These are phyloP conservation scores for Eudorcas thomsonii DNA, from an alignment of 2,113 vertebrate genomes.

Conservation along the genomic window DNA sequence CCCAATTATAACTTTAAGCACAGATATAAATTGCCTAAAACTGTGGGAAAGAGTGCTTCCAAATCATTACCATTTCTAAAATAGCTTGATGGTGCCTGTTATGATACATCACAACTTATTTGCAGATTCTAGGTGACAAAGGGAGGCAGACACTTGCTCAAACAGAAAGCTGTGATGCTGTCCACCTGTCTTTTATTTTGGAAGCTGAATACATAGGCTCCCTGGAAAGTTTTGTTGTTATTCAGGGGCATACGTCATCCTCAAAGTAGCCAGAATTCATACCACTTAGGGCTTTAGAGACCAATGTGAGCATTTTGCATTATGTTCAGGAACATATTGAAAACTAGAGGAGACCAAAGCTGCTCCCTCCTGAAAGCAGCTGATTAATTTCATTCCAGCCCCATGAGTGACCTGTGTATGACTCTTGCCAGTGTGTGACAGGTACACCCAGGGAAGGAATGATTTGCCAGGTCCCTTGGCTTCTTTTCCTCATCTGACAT, in stretches of 20 bases:
- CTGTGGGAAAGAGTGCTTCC: neutral
- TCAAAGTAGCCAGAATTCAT: slow-evolving; percentile 38
- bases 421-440: slow-evolving; percentile 59
- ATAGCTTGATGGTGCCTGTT: neutral
- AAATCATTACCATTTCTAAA: neutral
- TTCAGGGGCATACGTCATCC: neutral
- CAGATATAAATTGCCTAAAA: neutral
- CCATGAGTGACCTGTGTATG: slow-evolving; percentile 62
- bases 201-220: neutral
- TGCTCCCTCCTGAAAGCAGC: slow-evolving; percentile 38
- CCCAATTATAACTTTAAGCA: neutral
- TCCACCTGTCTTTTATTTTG: neutral
- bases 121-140: neutral
- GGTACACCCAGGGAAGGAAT: slow-evolving; percentile 37
- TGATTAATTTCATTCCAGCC: slow-evolving; percentile 64
- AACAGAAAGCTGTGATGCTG: neutral
- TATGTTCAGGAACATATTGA: slow-evolving; percentile 51
- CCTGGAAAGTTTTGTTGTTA: neutral
- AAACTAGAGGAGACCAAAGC: slow-evolving; percentile 35
- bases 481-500: slow-evolving; percentile 41
- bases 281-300: slow-evolving; percentile 3
- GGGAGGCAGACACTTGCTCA: neutral
- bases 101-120: neutral
- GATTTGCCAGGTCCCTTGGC: slow-evolving; percentile 60
- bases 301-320: slow-evolving; percentile 43